Percentiles rank a stretch among this genome's conserved stretches.
phyloP scores from a whole-genome alignment of 1,140 invertebrate species.

The Aricia agestis region DNA sequence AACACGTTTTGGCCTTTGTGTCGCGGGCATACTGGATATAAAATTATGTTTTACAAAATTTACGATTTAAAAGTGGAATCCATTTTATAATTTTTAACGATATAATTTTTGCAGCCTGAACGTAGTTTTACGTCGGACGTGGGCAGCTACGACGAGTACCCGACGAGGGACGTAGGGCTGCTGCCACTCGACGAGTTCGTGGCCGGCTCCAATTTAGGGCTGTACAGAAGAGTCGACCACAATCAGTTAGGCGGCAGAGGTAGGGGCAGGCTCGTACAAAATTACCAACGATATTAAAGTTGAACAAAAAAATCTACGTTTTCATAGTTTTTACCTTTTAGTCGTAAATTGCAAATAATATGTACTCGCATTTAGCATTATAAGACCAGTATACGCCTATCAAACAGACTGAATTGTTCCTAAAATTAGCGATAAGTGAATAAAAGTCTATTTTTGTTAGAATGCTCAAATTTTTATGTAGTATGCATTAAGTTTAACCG shows the following conservation, averaged over 20 bases:
- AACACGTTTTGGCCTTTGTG: too few species aligned
- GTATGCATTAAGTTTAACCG: too few species aligned
- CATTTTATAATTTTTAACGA: not conserved
- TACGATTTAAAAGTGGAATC: too few species aligned
- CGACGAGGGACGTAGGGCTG: conserved; percentile 23
- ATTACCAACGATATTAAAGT: not conserved
- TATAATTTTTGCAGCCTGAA: not conserved
- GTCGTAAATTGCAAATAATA: too few species aligned
- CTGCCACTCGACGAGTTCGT: conserved; percentile 17
- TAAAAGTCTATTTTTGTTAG: not conserved
- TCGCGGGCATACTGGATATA: too few species aligned
- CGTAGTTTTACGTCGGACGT: conserved; percentile 6
- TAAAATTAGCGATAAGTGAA: not conserved
- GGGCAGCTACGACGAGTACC: conserved; percentile 25
- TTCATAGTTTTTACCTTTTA: too few species aligned
- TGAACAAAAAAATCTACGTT: not conserved
- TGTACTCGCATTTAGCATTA: not conserved
- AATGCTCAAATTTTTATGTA: not conserved
- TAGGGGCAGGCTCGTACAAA: conserved; percentile 16
- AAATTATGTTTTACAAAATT: too few species aligned
- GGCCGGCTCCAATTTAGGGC: conserved; percentile 15
- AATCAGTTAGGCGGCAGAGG: conserved; percentile 8
- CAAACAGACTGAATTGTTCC: not conserved
- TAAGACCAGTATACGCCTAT: not conserved
- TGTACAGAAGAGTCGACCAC: not conserved